Conservation (phyloP, 2,888 invertebrate species). For the Troides aeacus region DNA sequence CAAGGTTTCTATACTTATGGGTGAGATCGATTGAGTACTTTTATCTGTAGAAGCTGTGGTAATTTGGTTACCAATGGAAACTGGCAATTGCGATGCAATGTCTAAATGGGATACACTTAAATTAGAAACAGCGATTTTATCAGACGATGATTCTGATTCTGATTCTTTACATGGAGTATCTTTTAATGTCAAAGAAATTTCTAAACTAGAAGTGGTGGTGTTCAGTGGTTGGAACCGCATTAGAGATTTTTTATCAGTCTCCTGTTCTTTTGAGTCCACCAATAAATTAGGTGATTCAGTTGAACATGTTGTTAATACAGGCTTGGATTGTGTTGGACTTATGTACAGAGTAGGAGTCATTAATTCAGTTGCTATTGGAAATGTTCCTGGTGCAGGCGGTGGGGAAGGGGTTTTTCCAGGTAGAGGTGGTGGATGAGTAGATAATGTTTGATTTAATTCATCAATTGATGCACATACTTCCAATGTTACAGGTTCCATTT, state of each 20-base stretch:
- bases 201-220: not conserved
- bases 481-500: constrained; percentile 6
- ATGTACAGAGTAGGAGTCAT: constrained; percentile 34
- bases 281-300: constrained; percentile 1
- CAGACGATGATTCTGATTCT: constrained; percentile 35
- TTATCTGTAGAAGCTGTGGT: not conserved
- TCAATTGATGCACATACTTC: constrained; percentile 5
- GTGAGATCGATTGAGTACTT: constrained; percentile 26
- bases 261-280: not conserved
- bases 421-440: constrained; percentile 54
- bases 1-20: constrained; percentile 51
- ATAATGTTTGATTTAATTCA: constrained; percentile 26
- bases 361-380: constrained; percentile 41
- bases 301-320: constrained; percentile 1
- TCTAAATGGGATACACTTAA: not conserved
- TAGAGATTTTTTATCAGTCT: not conserved
- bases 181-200: not conserved
- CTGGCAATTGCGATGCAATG: constrained; percentile 49
- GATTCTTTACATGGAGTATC: constrained; percentile 29
- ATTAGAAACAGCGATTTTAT: not conserved
- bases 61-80: constrained; percentile 50
- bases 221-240: not conserved
- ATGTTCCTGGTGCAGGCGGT: constrained; percentile 55
- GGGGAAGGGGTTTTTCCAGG: constrained; percentile 55
- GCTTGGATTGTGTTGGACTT: constrained; percentile 35